phyloP scores from a whole-genome alignment of 2,888 invertebrate species.

The Pandemis heparana region DNA sequence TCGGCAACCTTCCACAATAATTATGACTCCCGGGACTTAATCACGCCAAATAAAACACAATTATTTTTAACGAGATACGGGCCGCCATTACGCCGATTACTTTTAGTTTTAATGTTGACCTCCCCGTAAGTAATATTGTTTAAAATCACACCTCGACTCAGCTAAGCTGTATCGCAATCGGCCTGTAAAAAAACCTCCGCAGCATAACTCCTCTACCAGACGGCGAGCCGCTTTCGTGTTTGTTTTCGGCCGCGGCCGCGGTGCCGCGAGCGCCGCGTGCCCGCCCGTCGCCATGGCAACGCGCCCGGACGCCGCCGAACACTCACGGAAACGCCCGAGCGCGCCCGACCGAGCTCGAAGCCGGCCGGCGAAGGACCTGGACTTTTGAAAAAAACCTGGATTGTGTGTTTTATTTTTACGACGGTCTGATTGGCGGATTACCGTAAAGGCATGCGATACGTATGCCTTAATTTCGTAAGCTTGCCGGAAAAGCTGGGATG shows the following conservation, averaged over 20 bases:
- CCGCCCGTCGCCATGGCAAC: constrained; percentile 74
- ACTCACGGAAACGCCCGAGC: constrained; percentile 59
- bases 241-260: constrained; percentile 77
- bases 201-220: constrained; percentile 53
- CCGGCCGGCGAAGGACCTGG: constrained; percentile 48
- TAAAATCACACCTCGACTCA: background rate
- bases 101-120: too few relatives aligned
- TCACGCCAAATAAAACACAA: background rate
- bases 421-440: constrained; percentile 45
- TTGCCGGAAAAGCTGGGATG: background rate
- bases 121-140: background rate
- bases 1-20: background rate
- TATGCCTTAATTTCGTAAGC: background rate
- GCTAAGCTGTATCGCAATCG: background rate
- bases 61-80: too few relatives aligned
- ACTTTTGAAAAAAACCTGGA: constrained; percentile 47
- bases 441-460: constrained; percentile 11
- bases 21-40: background rate
- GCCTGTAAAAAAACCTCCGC: constrained; percentile 45
- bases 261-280: constrained; percentile 65
- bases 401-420: constrained; percentile 43
- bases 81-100: too few relatives aligned
- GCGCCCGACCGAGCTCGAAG: constrained; percentile 38
- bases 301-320: constrained; percentile 73
- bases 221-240: constrained; percentile 69